Evolutionary conservation across 2,888 invertebrate species (phyloP).

Genomic region (Leptopterna dolabrata): DNA sequence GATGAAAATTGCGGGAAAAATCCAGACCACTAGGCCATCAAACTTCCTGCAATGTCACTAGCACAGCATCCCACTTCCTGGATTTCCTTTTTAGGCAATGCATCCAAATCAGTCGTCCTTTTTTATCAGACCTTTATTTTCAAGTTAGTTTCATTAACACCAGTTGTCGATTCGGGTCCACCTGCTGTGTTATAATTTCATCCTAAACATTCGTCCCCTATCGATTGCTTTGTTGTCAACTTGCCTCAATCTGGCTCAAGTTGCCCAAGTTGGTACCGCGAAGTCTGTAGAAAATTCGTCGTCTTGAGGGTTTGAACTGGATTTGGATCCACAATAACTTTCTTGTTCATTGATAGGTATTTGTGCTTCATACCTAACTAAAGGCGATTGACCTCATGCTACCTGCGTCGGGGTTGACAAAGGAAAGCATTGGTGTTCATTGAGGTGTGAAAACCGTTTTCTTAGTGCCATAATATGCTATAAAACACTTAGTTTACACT

Average conservation of each 20-base stretch:
- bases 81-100: constrained; percentile 43
- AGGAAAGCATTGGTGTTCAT: too few relatives aligned
- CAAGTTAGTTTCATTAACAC: neutral
- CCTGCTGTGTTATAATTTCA: neutral
- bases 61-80: constrained; percentile 48
- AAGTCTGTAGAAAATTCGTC: too few relatives aligned
- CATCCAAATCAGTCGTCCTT: neutral
- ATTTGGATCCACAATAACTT: too few relatives aligned
- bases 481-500: too few relatives aligned
- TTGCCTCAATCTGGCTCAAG: neutral
- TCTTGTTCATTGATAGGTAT: too few relatives aligned
- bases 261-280: neutral
- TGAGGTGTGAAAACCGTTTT: too few relatives aligned
- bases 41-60: constrained; percentile 15
- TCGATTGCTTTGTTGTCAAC: constrained; percentile 7
- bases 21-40: neutral
- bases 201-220: neutral
- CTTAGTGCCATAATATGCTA: too few relatives aligned
- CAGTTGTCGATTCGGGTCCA: neutral
- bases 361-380: too few relatives aligned
- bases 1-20: neutral
- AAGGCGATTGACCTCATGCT: too few relatives aligned
- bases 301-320: too few relatives aligned
- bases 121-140: neutral
- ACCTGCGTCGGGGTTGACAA: too few relatives aligned